phyloP scores from a whole-genome alignment of 2,113 vertebrate genomes.

The Gasterosteus aculeatus region DNA sequence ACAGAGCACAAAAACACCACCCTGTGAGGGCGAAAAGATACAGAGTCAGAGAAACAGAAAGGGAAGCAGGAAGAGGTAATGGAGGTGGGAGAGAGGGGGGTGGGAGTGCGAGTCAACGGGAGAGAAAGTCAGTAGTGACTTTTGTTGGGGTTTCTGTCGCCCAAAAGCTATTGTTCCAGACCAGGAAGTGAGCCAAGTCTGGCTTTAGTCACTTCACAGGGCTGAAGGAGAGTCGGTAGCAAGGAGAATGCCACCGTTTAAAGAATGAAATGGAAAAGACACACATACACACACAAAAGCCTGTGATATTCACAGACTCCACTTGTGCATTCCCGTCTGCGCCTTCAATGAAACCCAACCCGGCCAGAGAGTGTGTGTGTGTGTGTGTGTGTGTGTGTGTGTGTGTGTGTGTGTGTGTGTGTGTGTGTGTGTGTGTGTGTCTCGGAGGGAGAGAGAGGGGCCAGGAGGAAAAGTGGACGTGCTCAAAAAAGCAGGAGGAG shows the following conservation, averaged over 20 bases:
- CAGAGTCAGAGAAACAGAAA: slow-evolving; percentile 53
- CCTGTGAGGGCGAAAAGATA: slow-evolving; percentile 60
- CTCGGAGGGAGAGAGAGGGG: slow-evolving; percentile 51
- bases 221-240: background rate
- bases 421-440: slow-evolving; percentile 25
- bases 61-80: slow-evolving; percentile 18
- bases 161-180: slow-evolving; percentile 46
- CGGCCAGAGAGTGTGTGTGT: slow-evolving; percentile 40
- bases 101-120: slow-evolving; percentile 35
- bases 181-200: slow-evolving; percentile 44
- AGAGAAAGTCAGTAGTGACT: slow-evolving; percentile 73
- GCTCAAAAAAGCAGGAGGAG: slow-evolving; percentile 44
- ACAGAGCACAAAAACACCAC: slow-evolving; percentile 52
- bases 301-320: slow-evolving; percentile 76
- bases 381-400: slow-evolving; percentile 8
- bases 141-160: background rate
- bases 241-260: slow-evolving; percentile 21
- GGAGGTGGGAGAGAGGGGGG: slow-evolving; percentile 47
- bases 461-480: slow-evolving; percentile 45
- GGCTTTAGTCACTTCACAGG: slow-evolving; percentile 18
- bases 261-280: slow-evolving; percentile 60
- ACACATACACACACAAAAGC: slow-evolving; percentile 58
- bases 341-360: slow-evolving; percentile 79
- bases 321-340: slow-evolving; percentile 80
- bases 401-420: slow-evolving; percentile 43